Evolutionary conservation across 2,113 vertebrate genomes (phyloP).

Genomic region (Chiloscyllium plagiosum): DNA sequence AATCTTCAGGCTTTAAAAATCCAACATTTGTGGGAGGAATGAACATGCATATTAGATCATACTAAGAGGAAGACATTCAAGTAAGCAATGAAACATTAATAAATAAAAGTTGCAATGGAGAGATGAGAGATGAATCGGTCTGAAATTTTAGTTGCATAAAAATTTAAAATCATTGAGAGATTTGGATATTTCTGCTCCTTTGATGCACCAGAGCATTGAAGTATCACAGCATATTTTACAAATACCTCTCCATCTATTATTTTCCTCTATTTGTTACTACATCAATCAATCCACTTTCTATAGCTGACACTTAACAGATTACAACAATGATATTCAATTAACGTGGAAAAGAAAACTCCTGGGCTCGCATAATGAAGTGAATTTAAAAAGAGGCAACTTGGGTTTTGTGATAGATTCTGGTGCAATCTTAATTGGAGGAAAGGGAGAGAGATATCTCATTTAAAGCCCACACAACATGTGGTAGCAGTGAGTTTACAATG

Average conservation of each 20-base stretch:
- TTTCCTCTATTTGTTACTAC: neutral
- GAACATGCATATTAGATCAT: neutral
- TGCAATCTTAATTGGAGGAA: neutral
- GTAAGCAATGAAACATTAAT: neutral
- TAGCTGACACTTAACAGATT: neutral
- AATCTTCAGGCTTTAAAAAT: neutral
- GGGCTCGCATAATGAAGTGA: neutral
- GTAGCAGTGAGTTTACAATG: neutral
- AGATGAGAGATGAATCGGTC: neutral
- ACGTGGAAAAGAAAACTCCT: neutral
- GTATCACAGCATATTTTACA: neutral
- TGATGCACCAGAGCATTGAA: neutral
- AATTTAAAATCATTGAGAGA: neutral
- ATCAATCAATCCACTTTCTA: neutral
- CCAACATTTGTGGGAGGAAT: neutral
- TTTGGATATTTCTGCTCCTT: neutral
- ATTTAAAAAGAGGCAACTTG: conserved; percentile 9
- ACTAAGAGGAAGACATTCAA: neutral
- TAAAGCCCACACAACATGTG: conserved; percentile 23
- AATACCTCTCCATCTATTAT: conserved; percentile 19
- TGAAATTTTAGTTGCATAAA: neutral
- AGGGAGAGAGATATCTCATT: neutral
- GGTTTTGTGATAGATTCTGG: neutral
- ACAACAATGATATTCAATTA: conserved; percentile 15
- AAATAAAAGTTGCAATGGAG: neutral